Percentiles rank a stretch among this genome's conserved stretches.
Evolutionary conservation across 2,113 vertebrate species (phyloP).

Genomic region (Alouatta palliata): DNA sequence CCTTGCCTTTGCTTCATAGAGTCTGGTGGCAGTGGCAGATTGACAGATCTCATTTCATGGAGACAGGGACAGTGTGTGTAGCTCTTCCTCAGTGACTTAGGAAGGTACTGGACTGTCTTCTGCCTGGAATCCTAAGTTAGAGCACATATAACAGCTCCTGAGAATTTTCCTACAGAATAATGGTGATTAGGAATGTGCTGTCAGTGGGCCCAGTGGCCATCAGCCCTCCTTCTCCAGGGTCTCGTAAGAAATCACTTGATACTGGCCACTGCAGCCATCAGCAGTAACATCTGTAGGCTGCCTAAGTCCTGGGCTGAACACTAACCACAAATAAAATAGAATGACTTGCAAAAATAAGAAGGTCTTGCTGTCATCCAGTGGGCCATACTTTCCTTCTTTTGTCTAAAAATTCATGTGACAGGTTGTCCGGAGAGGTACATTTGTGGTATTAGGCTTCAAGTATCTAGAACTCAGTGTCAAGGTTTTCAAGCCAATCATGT

Average conservation of each 20-base stretch:
- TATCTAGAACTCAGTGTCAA: background rate
- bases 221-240: background rate
- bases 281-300: background rate
- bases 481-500: background rate
- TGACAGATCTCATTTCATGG: background rate
- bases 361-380: background rate
- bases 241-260: background rate
- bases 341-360: background rate
- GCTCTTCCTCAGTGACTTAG: background rate
- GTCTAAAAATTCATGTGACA: background rate
- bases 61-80: background rate
- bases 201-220: too few relatives aligned
- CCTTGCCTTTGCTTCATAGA: background rate
- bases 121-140: background rate
- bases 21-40: background rate
- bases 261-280: background rate
- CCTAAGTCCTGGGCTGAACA: background rate
- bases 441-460: background rate
- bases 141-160: background rate
- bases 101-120: background rate
- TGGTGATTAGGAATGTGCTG: fast-evolving
- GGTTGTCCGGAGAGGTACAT: background rate
- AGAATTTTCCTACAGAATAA: background rate
- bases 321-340: background rate
- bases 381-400: background rate